Conservation (phyloP, 2,888 invertebrate species). For the Timema cristinae region DNA sequence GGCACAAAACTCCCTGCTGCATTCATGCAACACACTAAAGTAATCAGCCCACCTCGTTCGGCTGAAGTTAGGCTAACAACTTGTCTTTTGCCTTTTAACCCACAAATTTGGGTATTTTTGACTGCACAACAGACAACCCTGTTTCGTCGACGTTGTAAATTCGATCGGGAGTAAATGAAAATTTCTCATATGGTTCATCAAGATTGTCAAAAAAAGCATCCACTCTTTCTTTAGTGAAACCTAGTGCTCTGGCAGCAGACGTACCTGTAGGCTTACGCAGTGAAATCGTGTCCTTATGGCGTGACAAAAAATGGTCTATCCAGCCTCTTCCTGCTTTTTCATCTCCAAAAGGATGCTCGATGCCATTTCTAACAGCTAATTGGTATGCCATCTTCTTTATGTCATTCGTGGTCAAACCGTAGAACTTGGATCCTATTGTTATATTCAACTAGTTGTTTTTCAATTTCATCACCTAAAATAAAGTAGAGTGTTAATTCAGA, state of each 20-base stretch:
- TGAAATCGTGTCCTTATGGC: conserved; percentile 1
- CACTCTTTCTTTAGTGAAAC: conserved; percentile 21
- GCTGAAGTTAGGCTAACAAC: conserved; percentile 18
- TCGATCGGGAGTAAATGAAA: not conserved
- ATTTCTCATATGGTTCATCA: conserved; percentile 14
- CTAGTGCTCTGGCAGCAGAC: conserved; percentile 17
- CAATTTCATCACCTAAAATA: conserved; percentile 13
- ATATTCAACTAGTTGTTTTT: conserved; percentile 11
- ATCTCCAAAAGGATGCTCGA: conserved; percentile 11
- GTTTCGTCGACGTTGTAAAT: conserved; percentile 22
- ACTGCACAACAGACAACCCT: conserved; percentile 18
- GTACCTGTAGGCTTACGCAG: conserved; percentile 8
- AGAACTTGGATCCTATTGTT: not conserved
- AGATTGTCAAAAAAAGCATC: conserved; percentile 15
- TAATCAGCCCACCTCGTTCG: conserved; percentile 18
- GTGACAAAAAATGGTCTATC: not conserved
- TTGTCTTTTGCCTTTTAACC: conserved; percentile 16
- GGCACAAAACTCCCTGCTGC: conserved; percentile 17
- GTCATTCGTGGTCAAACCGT: conserved; percentile 6
- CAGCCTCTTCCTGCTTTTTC: not conserved
- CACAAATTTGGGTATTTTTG: conserved; percentile 19
- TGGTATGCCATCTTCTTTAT: conserved; percentile 12
- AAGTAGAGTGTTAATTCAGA: not conserved
- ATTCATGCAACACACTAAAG: conserved; percentile 21
- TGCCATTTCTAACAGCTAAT: conserved; percentile 14